Conservation (phyloP, 2,113 vertebrate species). For the Hemichromis elongatus region DNA sequence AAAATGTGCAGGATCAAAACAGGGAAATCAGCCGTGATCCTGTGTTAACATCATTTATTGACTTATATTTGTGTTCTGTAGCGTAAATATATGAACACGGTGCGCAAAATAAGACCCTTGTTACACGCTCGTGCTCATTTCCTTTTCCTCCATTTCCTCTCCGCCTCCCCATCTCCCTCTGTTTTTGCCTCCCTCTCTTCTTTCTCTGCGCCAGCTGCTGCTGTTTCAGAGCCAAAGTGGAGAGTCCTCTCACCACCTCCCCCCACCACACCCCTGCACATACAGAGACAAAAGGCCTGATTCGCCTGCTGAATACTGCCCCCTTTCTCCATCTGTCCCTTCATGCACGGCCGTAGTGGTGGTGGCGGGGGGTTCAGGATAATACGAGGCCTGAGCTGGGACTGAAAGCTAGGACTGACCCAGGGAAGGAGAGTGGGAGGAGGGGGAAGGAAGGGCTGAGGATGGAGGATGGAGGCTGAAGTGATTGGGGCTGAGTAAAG, state of each 20-base stretch:
- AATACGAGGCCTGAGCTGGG: conserved; percentile 57
- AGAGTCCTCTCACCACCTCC: conserved; percentile 55
- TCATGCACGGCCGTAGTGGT: conserved; percentile 35
- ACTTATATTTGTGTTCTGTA: not conserved
- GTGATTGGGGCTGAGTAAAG: conserved; percentile 54
- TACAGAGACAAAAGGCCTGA: conserved; percentile 76
- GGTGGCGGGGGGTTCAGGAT: conserved; percentile 35
- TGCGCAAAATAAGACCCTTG: not conserved
- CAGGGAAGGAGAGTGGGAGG: conserved; percentile 51
- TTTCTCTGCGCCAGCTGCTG: conserved; percentile 68
- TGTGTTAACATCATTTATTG: not conserved
- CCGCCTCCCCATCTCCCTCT: conserved; percentile 36
- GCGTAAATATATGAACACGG: not conserved
- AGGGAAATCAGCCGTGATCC: not conserved
- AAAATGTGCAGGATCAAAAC: not conserved
- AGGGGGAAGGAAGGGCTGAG: conserved; percentile 8
- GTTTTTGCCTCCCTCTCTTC: conserved; percentile 39
- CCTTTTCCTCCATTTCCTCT: conserved; percentile 32
- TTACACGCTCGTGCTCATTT: conserved; percentile 11
- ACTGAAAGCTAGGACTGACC: conserved; percentile 58
- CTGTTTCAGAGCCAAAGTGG: conserved; percentile 61
- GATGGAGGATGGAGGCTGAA: conserved; percentile 36
- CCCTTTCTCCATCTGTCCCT: conserved; percentile 57
- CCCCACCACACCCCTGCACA: conserved; percentile 18
- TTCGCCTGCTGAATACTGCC: conserved; percentile 72